Conservation (phyloP, 1,140 invertebrate genomes). For the Acromyrmex heyeri region DNA sequence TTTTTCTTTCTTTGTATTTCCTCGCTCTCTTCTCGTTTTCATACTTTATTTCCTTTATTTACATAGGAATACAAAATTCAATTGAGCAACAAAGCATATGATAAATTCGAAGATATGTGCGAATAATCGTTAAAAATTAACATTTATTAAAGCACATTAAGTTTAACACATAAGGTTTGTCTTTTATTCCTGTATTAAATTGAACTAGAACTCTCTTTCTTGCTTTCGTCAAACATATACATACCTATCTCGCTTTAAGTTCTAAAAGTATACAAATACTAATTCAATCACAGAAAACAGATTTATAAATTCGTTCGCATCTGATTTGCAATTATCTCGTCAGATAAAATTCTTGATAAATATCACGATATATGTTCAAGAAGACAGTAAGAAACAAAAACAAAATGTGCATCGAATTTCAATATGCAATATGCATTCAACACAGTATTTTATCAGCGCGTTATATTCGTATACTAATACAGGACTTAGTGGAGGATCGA, state of each 20-base stretch:
- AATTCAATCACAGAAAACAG: no score
- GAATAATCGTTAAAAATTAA: background rate
- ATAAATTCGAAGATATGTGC: background rate
- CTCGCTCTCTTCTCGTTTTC: constrained; percentile 1
- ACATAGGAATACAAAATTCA: constrained; percentile 8
- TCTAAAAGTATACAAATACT: no score
- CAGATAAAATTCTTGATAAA: constrained; percentile 21
- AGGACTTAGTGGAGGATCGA: background rate
- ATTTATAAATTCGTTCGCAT: background rate
- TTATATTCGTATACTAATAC: background rate
- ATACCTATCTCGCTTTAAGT: no score
- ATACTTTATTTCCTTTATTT: background rate
- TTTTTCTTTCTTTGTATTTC: background rate
- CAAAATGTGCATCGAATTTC: constrained; percentile 9
- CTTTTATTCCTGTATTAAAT: no score
- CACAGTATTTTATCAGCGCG: background rate
- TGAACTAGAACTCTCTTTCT: no score
- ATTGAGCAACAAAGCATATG: background rate
- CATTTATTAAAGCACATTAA: constrained; percentile 35
- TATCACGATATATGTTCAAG: background rate
- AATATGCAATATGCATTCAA: constrained; percentile 20
- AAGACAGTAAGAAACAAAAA: constrained; percentile 23
- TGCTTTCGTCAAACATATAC: no score
- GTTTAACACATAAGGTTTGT: background rate
- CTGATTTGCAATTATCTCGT: constrained; percentile 7